phyloP scores from a whole-genome alignment of 2,888 invertebrate species.

The Drosophila siamana region DNA sequence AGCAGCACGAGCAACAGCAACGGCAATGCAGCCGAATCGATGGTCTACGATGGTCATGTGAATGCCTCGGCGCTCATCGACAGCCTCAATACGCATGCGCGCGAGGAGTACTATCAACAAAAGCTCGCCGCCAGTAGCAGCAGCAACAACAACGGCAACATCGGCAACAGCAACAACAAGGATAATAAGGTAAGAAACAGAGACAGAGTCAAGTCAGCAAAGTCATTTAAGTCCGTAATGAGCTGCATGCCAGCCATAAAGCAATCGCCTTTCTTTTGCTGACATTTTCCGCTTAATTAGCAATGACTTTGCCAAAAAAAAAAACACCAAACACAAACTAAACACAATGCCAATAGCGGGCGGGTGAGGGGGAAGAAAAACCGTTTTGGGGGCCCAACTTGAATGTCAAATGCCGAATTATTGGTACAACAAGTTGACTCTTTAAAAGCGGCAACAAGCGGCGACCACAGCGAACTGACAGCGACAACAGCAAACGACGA shows the following conservation, averaged over 20 bases:
- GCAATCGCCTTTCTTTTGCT: constrained; percentile 39
- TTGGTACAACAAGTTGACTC: constrained; percentile 76
- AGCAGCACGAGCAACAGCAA: constrained; percentile 46
- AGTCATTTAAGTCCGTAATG: constrained; percentile 25
- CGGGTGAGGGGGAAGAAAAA: constrained; percentile 32
- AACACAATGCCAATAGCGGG: constrained; percentile 44
- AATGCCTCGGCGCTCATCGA: constrained; percentile 85
- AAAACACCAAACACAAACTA: constrained; percentile 3
- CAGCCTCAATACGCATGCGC: constrained; percentile 84
- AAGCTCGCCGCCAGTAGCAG: constrained; percentile 57
- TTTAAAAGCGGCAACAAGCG: constrained; percentile 61
- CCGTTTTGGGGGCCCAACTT: constrained; percentile 65
- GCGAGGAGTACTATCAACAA: constrained; percentile 85
- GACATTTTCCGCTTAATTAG: constrained; percentile 66
- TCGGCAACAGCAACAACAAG: constrained; percentile 65
- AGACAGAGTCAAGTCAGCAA: not conserved
- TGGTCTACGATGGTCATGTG: constrained; percentile 84
- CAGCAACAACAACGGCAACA: constrained; percentile 27
- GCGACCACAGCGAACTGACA: constrained; percentile 54
- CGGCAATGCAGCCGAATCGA: constrained; percentile 63
- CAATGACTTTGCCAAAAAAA: constrained; percentile 32
- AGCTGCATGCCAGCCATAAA: not conserved
- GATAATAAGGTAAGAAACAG: constrained; percentile 76
- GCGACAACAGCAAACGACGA: constrained; percentile 51
- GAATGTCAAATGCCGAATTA: constrained; percentile 80